Evolutionary conservation across 2,113 vertebrate species (phyloP).

Genomic region (Heterotis niloticus): DNA sequence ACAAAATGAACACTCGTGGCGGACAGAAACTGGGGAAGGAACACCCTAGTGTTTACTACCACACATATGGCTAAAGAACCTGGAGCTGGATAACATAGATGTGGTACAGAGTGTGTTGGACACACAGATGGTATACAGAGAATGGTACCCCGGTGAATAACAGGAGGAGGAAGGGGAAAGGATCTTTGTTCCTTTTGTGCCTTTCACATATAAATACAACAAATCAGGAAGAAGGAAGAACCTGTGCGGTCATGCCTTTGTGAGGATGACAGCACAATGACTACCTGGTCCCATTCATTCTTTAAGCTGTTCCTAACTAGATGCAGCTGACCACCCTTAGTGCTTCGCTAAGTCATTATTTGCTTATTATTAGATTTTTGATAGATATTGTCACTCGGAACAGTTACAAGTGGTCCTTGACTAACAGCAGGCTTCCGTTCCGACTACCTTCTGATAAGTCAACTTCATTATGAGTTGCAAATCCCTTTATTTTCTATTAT

Average conservation of each 20-base stretch:
- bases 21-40: background rate
- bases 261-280: too few species aligned
- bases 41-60: background rate
- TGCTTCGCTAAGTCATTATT: too few species aligned
- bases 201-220: background rate
- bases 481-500: too few species aligned
- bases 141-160: background rate
- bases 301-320: too few species aligned
- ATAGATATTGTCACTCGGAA: too few species aligned
- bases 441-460: too few species aligned
- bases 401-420: too few species aligned
- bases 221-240: background rate
- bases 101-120: background rate
- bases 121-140: background rate
- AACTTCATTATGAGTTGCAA: too few species aligned
- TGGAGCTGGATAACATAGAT: background rate
- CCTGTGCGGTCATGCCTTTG: conserved; percentile 1
- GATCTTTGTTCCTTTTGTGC: conserved; percentile 28
- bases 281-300: background rate
- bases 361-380: too few species aligned
- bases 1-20: background rate
- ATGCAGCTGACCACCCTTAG: too few species aligned
- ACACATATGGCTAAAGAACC: background rate
- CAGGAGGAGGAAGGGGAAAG: conserved; percentile 9
- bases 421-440: too few species aligned